Evolutionary conservation across 2,797 vertebrate species (phyloP).

Genomic region (Hemitrygon akajei): DNA sequence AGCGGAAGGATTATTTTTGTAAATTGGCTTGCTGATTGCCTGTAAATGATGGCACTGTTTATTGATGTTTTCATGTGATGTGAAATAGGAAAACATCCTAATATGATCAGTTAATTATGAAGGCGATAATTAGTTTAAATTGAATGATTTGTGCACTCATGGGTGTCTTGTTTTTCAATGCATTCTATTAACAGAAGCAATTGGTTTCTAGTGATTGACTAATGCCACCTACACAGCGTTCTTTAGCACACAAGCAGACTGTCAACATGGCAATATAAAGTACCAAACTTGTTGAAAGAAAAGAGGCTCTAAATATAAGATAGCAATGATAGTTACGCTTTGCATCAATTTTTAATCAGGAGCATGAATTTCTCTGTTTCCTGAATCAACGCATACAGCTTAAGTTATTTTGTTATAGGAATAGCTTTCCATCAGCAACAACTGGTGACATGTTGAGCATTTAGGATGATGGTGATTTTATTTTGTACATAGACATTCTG

Average conservation of each 20-base stretch:
- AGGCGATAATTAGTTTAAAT: constrained; percentile 34
- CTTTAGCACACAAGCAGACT: constrained; percentile 6
- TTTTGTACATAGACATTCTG: background rate
- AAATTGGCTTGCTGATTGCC: background rate
- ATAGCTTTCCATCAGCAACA: background rate
- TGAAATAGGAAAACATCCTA: constrained; percentile 30
- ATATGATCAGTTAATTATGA: constrained; percentile 34
- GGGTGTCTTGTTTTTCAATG: constrained; percentile 29
- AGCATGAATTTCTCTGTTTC: background rate
- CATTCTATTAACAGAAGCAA: constrained; percentile 23
- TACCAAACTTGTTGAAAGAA: background rate
- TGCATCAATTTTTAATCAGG: background rate
- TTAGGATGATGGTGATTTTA: background rate
- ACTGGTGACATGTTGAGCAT: background rate
- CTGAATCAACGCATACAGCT: too few relatives aligned
- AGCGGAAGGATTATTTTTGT: background rate
- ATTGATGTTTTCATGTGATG: constrained; percentile 28
- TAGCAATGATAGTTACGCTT: background rate
- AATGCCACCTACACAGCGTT: constrained; percentile 31
- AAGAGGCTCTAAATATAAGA: background rate
- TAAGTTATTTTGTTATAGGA: background rate
- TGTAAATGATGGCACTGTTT: constrained; percentile 31
- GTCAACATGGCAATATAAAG: constrained; percentile 4
- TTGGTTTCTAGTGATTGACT: constrained; percentile 30
- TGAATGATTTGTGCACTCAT: constrained; percentile 29